Conservation (phyloP, 2,113 vertebrate genomes). For the Tympanuchus pallidicinctus region DNA sequence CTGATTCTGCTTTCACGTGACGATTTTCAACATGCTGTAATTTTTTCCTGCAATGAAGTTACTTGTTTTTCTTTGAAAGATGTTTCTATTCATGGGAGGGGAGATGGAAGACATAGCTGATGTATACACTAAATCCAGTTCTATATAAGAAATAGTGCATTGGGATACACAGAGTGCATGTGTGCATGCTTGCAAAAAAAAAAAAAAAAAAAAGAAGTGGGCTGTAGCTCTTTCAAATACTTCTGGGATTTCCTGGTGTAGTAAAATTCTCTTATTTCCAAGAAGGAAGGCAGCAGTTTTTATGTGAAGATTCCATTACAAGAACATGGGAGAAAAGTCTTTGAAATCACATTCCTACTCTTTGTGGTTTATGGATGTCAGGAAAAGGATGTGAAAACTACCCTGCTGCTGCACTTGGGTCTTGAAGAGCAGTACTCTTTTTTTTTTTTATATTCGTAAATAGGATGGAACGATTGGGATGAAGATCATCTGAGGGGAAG, state of each 20-base stretch:
- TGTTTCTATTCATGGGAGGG: fast-evolving
- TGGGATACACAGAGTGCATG: not conserved
- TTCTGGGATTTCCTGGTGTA: not conserved
- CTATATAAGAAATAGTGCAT: not conserved
- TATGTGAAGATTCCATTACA: fast-evolving
- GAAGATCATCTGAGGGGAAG: not conserved
- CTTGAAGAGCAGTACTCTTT: not conserved
- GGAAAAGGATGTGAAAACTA: not conserved
- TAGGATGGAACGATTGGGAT: not conserved
- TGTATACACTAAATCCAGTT: not conserved
- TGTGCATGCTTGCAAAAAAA: not conserved
- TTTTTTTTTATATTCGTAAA: not conserved
- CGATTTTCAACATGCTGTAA: fast-evolving
- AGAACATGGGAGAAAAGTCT: not conserved
- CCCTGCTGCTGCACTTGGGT: not conserved
- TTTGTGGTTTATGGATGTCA: not conserved
- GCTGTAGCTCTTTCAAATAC: not conserved
- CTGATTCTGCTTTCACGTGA: not conserved
- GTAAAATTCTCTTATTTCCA: not conserved
- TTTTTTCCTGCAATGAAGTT: not conserved
- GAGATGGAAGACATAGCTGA: not conserved
- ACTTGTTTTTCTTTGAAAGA: not conserved
- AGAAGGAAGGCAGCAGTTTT: not conserved
- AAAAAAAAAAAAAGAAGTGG: not conserved
- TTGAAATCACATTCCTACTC: not conserved